Evolutionary conservation across 2,797 vertebrate genomes (phyloP).

Genomic region (Cossypha caffra): DNA sequence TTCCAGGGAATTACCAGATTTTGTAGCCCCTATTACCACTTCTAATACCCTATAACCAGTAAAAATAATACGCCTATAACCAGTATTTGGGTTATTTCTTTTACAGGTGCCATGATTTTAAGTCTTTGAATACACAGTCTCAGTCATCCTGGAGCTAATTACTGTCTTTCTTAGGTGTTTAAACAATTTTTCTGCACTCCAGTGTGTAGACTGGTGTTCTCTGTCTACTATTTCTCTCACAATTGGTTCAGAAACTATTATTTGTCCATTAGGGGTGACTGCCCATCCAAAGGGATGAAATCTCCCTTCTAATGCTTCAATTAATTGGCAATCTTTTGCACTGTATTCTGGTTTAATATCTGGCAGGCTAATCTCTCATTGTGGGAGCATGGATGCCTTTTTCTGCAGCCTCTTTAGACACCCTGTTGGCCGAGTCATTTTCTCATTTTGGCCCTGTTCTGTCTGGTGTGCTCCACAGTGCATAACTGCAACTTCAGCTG

Average conservation of each 20-base stretch:
- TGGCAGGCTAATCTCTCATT: neutral
- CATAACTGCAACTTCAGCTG: neutral
- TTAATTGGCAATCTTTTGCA: neutral
- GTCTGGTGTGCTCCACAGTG: neutral
- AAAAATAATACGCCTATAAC: neutral
- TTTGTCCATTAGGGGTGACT: neutral
- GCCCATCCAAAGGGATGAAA: neutral
- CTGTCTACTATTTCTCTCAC: neutral
- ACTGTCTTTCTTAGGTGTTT: neutral
- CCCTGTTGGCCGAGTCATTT: accelerated
- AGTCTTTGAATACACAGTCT: neutral
- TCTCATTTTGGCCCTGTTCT: neutral
- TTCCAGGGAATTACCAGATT: neutral
- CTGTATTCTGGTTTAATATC: neutral
- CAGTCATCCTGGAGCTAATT: neutral
- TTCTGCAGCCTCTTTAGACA: neutral
- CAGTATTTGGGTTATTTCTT: neutral
- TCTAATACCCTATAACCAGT: too few species aligned
- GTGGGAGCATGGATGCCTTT: neutral
- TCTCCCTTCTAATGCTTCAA: neutral
- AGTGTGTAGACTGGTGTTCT: neutral
- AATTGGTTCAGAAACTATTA: neutral
- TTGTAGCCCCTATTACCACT: neutral
- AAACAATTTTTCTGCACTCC: neutral
- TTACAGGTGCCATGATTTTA: neutral